Evolutionary conservation across 2,113 vertebrate genomes (phyloP).

Genomic region (Toxotes chatareus): DNA sequence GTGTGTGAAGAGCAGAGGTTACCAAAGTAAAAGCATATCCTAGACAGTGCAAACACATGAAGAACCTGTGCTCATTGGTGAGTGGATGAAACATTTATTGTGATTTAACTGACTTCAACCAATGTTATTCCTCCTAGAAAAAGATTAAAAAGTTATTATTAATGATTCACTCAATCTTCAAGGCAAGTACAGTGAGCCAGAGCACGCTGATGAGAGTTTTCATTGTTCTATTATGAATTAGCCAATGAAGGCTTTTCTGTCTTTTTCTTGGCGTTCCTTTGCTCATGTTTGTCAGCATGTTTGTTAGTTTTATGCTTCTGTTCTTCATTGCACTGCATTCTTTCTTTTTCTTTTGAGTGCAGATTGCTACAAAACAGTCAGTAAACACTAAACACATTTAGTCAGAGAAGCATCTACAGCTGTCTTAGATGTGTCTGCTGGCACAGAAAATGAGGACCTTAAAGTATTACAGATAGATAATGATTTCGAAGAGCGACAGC

Average conservation of each 20-base stretch:
- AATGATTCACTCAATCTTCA: not conserved
- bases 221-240: conserved; percentile 29
- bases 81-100: conserved; percentile 15
- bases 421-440: not conserved
- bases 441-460: not conserved
- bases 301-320: not conserved
- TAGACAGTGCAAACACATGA: conserved; percentile 32
- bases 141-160: conserved; percentile 1
- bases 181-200: not conserved
- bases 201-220: conserved; percentile 29
- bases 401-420: conserved; percentile 1
- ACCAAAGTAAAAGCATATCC: conserved; percentile 10
- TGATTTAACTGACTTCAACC: conserved; percentile 6
- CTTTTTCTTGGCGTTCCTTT: accelerated
- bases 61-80: not conserved
- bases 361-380: conserved; percentile 4
- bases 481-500: not conserved
- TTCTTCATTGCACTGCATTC: not conserved
- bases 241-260: not conserved
- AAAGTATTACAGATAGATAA: not conserved
- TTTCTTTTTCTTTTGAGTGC: not conserved
- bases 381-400: not conserved
- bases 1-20: conserved; percentile 10
- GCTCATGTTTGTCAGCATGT: not conserved
- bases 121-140: not conserved